phyloP scores from a whole-genome alignment of 2,797 vertebrate genomes.

The Gymnoscopelus braueri region DNA sequence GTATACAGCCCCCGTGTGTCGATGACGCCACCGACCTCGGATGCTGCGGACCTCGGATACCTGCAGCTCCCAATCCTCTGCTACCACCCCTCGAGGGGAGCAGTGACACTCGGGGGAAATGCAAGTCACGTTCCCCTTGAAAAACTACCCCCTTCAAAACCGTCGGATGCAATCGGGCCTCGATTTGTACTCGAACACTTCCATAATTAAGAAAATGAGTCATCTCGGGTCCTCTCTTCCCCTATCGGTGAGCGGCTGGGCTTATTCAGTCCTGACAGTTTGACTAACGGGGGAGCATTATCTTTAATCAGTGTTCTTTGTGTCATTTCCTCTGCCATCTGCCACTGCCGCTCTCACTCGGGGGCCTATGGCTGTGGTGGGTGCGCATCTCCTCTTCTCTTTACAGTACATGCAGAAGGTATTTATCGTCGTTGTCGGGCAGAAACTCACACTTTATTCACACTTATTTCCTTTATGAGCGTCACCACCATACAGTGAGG shows the following conservation, averaged over 20 bases:
- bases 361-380: background rate
- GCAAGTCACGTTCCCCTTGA: conserved; percentile 40
- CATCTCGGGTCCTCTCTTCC: conserved; percentile 55
- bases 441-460: no score
- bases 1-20: conserved; percentile 41
- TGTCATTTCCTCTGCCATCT: conserved; percentile 78
- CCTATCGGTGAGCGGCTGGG: conserved; percentile 50
- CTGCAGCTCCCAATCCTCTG: conserved; percentile 39
- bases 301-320: conserved; percentile 83
- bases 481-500: no score
- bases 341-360: conserved; percentile 47
- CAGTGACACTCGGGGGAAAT: conserved; percentile 28
- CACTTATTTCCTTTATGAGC: no score
- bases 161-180: conserved; percentile 71
- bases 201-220: conserved; percentile 68
- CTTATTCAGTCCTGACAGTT: conserved; percentile 69
- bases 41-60: conserved; percentile 33
- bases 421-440: no score
- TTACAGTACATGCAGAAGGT: no score
- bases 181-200: conserved; percentile 70
- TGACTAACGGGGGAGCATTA: conserved; percentile 75
- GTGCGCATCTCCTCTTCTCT: background rate
- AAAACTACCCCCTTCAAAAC: conserved; percentile 60
- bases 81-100: conserved; percentile 19
- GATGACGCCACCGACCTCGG: conserved; percentile 33